Evolutionary conservation across 2,888 invertebrate species (phyloP).

Genomic region (Tortricodes alternella): DNA sequence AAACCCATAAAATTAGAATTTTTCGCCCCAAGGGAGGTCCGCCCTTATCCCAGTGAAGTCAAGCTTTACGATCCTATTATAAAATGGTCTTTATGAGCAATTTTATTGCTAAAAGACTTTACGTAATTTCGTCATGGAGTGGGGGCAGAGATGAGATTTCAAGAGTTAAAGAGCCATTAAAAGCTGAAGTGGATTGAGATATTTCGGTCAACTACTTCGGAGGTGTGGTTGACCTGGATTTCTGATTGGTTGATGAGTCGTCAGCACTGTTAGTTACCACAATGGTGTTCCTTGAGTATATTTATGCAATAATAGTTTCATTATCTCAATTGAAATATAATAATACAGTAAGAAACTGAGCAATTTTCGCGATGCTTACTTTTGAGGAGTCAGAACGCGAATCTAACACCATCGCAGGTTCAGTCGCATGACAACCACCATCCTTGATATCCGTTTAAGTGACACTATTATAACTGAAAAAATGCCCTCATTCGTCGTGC

Average conservation of each 20-base stretch:
- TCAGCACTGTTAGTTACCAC: too few species aligned
- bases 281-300: too few species aligned
- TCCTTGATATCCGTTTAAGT: too few species aligned
- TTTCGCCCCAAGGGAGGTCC: constrained; percentile 50
- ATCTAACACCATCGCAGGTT: too few species aligned
- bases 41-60: constrained; percentile 58
- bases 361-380: too few species aligned
- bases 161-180: constrained; percentile 67
- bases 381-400: too few species aligned
- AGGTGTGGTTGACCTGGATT: constrained; percentile 13
- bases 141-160: constrained; percentile 72
- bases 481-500: too few species aligned
- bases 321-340: too few species aligned
- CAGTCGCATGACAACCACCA: too few species aligned
- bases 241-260: constrained; percentile 22
- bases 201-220: constrained; percentile 61
- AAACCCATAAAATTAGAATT: constrained; percentile 72
- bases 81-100: constrained; percentile 78
- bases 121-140: constrained; percentile 78
- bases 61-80: constrained; percentile 78
- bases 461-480: too few species aligned
- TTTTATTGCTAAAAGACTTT: constrained; percentile 81
- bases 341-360: too few species aligned
- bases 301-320: too few species aligned
- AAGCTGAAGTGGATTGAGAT: constrained; percentile 59